Percentiles rank a stretch among this genome's conserved stretches.
Conservation (phyloP, 2,888 invertebrate species). For the Cephus pulcher region DNA sequence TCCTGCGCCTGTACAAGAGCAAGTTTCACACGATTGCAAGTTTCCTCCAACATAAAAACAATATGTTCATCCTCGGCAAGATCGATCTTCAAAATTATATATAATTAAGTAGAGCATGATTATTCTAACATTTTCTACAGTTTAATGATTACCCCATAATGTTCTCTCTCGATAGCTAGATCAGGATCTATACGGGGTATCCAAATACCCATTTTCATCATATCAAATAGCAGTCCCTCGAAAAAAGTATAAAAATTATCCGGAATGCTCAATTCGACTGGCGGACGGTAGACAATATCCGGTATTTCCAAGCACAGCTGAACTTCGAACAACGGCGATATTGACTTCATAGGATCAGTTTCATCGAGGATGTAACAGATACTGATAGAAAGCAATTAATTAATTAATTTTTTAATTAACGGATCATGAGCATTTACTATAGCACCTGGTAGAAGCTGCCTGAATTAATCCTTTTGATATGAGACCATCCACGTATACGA, state of each 20-base stretch:
- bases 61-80: constrained; percentile 55
- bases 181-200: constrained; percentile 72
- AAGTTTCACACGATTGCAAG: constrained; percentile 51
- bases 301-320: constrained; percentile 79
- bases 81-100: constrained; percentile 43
- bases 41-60: constrained; percentile 58
- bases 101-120: constrained; percentile 13
- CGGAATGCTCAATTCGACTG: constrained; percentile 75
- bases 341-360: constrained; percentile 71
- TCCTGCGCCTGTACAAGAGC: constrained; percentile 47
- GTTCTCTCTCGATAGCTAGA: constrained; percentile 38
- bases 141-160: constrained; percentile 47
- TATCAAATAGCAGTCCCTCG: constrained; percentile 79
- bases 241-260: constrained; percentile 78
- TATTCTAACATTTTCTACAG: neutral
- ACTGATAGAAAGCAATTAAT: constrained; percentile 60
- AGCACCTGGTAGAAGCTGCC: constrained; percentile 67
- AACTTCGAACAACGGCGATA: constrained; percentile 81
- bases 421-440: neutral
- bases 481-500: constrained; percentile 74
- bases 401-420: neutral
- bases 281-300: constrained; percentile 79
- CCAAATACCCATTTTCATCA: constrained; percentile 79
- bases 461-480: constrained; percentile 71
- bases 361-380: constrained; percentile 72